phyloP scores from a whole-genome alignment of 2,797 vertebrate genomes.

The Xenentodon cancila region DNA sequence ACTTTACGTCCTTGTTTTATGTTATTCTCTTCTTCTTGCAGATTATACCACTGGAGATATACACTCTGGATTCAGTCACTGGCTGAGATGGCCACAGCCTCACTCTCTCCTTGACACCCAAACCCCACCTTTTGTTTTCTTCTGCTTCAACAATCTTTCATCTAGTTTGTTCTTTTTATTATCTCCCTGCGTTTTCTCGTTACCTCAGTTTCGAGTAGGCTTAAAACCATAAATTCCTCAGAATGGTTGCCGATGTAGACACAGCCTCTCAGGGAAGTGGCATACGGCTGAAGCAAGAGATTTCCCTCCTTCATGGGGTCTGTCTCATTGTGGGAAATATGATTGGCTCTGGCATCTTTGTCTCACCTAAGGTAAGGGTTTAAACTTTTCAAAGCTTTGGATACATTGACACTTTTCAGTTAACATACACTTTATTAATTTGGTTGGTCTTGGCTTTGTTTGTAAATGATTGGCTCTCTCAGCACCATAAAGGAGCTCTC shows the following conservation, averaged over 20 bases:
- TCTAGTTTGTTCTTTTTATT: background rate
- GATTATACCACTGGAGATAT: conserved; percentile 19
- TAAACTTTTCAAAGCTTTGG: background rate
- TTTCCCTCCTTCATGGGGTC: conserved; percentile 85
- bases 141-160: background rate
- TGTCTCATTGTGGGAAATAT: conserved; percentile 87
- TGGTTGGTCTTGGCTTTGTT: too few relatives aligned
- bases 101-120: conserved; percentile 10
- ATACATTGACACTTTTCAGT: too few relatives aligned
- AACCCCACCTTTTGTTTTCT: background rate
- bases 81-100: conserved; percentile 11
- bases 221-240: conserved; percentile 19
- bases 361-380: conserved; percentile 78
- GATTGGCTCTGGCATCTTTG: conserved; percentile 86
- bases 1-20: conserved; percentile 6
- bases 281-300: conserved; percentile 83
- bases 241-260: conserved; percentile 71
- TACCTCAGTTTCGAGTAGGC: background rate
- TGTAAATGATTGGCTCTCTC: too few relatives aligned
- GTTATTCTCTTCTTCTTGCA: conserved; percentile 33
- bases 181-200: background rate
- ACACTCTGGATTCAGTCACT: conserved; percentile 12
- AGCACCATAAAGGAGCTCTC: too few relatives aligned
- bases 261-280: conserved; percentile 50
- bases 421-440: too few relatives aligned